Percentiles rank a stretch among this genome's conserved stretches.
Evolutionary conservation across 1,140 invertebrate species (phyloP).

Genomic region (Camponotus floridanus): DNA sequence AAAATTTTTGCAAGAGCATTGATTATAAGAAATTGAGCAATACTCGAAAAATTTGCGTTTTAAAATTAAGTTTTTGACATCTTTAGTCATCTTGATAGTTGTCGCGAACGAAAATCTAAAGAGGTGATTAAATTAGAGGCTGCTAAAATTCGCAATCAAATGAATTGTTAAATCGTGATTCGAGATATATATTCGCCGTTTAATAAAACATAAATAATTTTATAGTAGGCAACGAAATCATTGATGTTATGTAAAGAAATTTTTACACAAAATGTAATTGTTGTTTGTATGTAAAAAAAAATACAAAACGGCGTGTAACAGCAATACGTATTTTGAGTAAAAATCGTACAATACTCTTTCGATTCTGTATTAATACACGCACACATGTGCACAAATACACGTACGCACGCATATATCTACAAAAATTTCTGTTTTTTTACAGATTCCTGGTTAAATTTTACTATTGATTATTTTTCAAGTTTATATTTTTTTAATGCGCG

Average conservation of each 20-base stretch:
- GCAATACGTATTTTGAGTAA: slow-evolving; percentile 42
- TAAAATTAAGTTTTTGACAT: background rate
- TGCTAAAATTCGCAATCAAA: background rate
- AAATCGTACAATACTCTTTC: slow-evolving; percentile 23
- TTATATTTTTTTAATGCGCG: background rate
- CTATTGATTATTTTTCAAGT: slow-evolving; percentile 19
- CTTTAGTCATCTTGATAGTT: background rate
- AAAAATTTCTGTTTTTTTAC: slow-evolving; percentile 46
- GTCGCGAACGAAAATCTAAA: background rate
- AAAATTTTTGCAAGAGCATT: background rate
- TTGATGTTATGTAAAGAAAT: slow-evolving; percentile 38
- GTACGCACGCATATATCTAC: slow-evolving; percentile 40
- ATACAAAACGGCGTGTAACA: slow-evolving; percentile 36
- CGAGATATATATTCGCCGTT: slow-evolving; percentile 10
- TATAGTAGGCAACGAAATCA: background rate
- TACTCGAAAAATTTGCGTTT: background rate
- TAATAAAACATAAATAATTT: slow-evolving; percentile 6
- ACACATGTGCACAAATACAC: slow-evolving; percentile 17
- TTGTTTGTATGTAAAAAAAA: slow-evolving; percentile 22
- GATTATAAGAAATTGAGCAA: background rate
- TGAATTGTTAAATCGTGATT: slow-evolving; percentile 23
- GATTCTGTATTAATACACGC: slow-evolving; percentile 54
- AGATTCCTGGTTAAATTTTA: slow-evolving; percentile 40
- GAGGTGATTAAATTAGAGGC: background rate
- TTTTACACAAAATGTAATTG: slow-evolving; percentile 25